Percentiles rank a stretch among this genome's conserved stretches.
These are phyloP conservation scores for Myathropa florea DNA, from an alignment of 2,888 invertebrate genomes.

Conservation along the genomic window DNA sequence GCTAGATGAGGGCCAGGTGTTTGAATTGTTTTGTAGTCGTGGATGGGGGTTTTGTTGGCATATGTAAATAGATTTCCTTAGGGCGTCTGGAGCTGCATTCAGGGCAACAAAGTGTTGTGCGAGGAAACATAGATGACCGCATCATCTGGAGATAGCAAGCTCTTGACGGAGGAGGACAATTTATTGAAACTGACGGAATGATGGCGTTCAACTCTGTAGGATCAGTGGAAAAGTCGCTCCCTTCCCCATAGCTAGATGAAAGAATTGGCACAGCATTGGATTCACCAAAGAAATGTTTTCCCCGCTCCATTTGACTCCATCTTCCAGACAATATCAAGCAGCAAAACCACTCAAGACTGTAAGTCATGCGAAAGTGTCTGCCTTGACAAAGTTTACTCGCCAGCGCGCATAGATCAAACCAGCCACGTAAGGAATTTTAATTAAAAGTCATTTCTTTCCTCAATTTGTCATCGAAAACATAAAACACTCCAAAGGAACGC, in stretches of 20 bases:
- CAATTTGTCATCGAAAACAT: slow-evolving; percentile 64
- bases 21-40: neutral
- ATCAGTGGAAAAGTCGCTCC: no score
- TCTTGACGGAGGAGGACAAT: no score
- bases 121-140: no score
- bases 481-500: slow-evolving; percentile 32
- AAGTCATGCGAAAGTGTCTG: neutral
- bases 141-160: no score
- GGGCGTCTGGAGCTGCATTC: neutral
- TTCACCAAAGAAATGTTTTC: neutral
- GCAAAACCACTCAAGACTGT: neutral
- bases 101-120: neutral
- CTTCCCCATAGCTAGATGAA: no score
- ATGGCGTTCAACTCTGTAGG: no score
- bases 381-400: neutral
- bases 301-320: neutral
- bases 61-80: neutral
- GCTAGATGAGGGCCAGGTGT: neutral
- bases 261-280: no score
- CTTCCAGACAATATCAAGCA: neutral
- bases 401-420: slow-evolving; percentile 27
- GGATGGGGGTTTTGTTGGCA: neutral
- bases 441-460: slow-evolving; percentile 52
- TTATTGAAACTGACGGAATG: no score
- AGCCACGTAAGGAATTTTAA: slow-evolving; percentile 57